Evolutionary conservation across 1,140 invertebrate genomes (phyloP), one percentile per base, ranked within the genome.

Genomic region (Ooceraea biroi): DNA sequence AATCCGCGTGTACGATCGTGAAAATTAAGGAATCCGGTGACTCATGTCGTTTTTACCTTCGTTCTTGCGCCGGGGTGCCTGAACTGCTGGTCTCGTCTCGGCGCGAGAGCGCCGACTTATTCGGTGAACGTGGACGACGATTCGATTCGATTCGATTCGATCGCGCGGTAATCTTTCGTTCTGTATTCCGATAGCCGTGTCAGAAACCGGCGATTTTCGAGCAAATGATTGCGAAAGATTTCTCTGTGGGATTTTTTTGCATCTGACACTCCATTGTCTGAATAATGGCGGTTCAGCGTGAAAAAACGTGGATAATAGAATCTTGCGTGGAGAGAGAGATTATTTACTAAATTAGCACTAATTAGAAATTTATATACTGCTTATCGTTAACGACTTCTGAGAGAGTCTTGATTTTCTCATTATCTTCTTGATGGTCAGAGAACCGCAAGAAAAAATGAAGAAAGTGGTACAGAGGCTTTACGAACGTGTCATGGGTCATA

Each of bases 21-120:
- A 80, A 80, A 80, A 80, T 80, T 41, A 27, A 71, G 65, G 65
- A 80, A 71, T 57, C n/a, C 52, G 65, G 22, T 71, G 76, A 80
- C 76, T 80, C 76, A 80, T 1, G 50, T 36, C 22, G 50, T 71
- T 69, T 80, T 80, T 78, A 57, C 19, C 50, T 57, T 57, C 50
- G 36, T n/a, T 46, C 48, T 69, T 55, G 19, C 19, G 50, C 19
- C 63, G 22, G 22, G 17, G 27, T 74, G 41, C 55, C 57, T 74
- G 44, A 50, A 76, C 14, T 11, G 25, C 41, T n/a, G n/a, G n/a
- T n/a, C n/a, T n/a, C 55, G 36, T 27, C 71, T 17, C 52, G 52
- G n/a, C 71, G 60, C 61, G 46, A 66, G 61, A 77, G n/a, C 36
- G 48, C 17, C 17, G 36, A 68, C 74, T 78, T 78, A 68, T 78